Conservation (phyloP, 2,888 invertebrate genomes). For the Sphaerophoria rueppellii region DNA sequence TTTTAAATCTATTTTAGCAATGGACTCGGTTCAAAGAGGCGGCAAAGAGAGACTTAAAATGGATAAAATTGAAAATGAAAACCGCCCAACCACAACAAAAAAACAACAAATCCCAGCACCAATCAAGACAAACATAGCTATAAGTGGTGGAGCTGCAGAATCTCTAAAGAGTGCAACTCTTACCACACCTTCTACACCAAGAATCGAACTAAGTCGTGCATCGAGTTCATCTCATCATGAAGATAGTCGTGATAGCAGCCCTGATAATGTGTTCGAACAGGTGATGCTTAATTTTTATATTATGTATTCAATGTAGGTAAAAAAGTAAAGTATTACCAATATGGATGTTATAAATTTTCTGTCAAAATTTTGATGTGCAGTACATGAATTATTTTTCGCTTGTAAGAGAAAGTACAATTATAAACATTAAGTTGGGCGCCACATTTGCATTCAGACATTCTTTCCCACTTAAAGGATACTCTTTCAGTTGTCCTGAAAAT, state of each 20-base stretch:
- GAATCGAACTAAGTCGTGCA: slow-evolving; percentile 94
- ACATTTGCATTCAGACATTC: too few species aligned
- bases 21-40: slow-evolving; percentile 74
- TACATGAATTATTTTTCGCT: too few species aligned
- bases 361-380: too few species aligned
- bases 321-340: background rate
- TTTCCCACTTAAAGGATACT: too few species aligned
- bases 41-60: slow-evolving; percentile 42
- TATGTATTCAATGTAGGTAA: background rate
- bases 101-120: slow-evolving; percentile 81
- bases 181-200: slow-evolving; percentile 88
- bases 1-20: slow-evolving; percentile 65
- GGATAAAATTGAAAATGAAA: slow-evolving; percentile 59
- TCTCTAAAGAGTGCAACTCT: slow-evolving; percentile 77
- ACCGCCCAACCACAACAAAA: slow-evolving; percentile 6
- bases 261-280: slow-evolving; percentile 91
- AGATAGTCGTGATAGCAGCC: slow-evolving; percentile 92
- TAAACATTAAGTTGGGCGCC: too few species aligned
- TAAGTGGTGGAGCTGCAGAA: slow-evolving; percentile 77
- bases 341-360: too few species aligned
- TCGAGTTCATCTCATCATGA: slow-evolving; percentile 93
- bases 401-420: too few species aligned
- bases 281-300: slow-evolving; percentile 79
- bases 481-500: too few species aligned
- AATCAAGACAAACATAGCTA: slow-evolving; percentile 77